These are phyloP conservation scores for Drosophila nigritarsus DNA, from an alignment of 2,888 invertebrate species.

Conservation along the genomic window DNA sequence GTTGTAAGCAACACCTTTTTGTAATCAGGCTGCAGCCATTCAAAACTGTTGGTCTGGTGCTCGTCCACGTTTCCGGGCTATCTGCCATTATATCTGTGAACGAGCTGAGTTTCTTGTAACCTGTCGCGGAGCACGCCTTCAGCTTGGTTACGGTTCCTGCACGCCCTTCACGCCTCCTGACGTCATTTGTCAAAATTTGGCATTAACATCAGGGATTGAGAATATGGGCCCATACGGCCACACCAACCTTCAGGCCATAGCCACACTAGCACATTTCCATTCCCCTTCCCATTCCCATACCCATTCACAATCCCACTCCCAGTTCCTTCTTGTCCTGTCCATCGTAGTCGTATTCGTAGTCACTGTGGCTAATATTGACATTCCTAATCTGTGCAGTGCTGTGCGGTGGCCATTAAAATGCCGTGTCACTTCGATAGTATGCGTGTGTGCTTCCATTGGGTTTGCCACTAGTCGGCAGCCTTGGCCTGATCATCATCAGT, in stretches of 20 bases:
- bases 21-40: slow-evolving; percentile 42
- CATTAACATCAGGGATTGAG: slow-evolving; percentile 21
- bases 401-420: slow-evolving; percentile 74
- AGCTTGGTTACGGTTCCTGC: slow-evolving; percentile 17
- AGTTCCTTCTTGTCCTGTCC: not conserved
- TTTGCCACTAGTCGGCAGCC: slow-evolving; percentile 43
- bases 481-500: slow-evolving; percentile 39
- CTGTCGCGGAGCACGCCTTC: slow-evolving; percentile 40
- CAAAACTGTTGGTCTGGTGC: slow-evolving; percentile 16
- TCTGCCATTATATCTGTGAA: slow-evolving; percentile 25
- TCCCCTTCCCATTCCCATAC: not conserved
- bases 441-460: slow-evolving; percentile 73
- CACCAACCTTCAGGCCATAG: slow-evolving; percentile 8
- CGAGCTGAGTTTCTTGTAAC: slow-evolving; percentile 50
- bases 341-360: slow-evolving; percentile 22
- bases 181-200: slow-evolving; percentile 74
- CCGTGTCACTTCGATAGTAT: slow-evolving; percentile 78
- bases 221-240: not conserved
- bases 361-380: slow-evolving; percentile 72
- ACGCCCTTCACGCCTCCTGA: slow-evolving; percentile 64
- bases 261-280: slow-evolving; percentile 18
- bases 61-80: slow-evolving; percentile 18
- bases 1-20: slow-evolving; percentile 41
- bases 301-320: slow-evolving; percentile 2
- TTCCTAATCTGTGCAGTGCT: slow-evolving; percentile 73